A percentile compares a stretch with the other conserved stretches of the same genome.
Evolutionary conservation across 2,797 vertebrate genomes (phyloP).

Genomic region (Decapterus maruadsi): DNA sequence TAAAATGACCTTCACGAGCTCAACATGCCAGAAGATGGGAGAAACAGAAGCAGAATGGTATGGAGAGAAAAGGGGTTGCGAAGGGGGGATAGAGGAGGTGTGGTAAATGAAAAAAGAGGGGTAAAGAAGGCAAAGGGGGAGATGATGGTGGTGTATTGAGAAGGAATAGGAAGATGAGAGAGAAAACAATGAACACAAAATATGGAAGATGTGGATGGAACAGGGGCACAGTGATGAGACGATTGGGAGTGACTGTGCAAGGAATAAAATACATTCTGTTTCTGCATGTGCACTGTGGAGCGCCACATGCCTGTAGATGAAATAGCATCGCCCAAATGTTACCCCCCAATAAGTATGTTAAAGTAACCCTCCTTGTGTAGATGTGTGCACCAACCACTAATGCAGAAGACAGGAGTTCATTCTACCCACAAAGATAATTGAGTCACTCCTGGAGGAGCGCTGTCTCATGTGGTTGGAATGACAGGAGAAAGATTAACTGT

Average conservation of each 20-base stretch:
- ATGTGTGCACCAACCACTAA: constrained; percentile 10
- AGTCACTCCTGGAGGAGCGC: constrained; percentile 45
- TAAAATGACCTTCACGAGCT: constrained; percentile 80
- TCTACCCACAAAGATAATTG: constrained; percentile 51
- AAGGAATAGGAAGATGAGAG: constrained; percentile 12
- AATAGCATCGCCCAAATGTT: constrained; percentile 26
- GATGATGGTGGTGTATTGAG: constrained; percentile 6
- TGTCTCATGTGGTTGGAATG: constrained; percentile 48
- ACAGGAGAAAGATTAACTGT: constrained; percentile 65
- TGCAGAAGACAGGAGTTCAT: constrained; percentile 29
- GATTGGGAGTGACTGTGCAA: constrained; percentile 20
- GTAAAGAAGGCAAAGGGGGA: background rate
- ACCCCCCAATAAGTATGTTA: constrained; percentile 27
- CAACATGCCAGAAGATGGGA: constrained; percentile 53
- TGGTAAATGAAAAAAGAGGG: constrained; percentile 8
- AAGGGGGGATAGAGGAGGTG: constrained; percentile 18
- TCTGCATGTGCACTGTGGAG: constrained; percentile 14
- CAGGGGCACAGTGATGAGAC: constrained; percentile 7
- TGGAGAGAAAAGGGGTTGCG: constrained; percentile 5
- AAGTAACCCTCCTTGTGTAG: constrained; percentile 9
- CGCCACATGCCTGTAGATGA: constrained; percentile 26
- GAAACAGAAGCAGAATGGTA: constrained; percentile 43
- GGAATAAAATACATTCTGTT: constrained; percentile 51
- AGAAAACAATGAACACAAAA: constrained; percentile 3
- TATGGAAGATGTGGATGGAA: constrained; percentile 16